Percentiles rank a stretch among this genome's conserved stretches.
These are phyloP conservation scores for Crepidodera aurea DNA, from an alignment of 2,888 invertebrate species.

Conservation along the genomic window DNA sequence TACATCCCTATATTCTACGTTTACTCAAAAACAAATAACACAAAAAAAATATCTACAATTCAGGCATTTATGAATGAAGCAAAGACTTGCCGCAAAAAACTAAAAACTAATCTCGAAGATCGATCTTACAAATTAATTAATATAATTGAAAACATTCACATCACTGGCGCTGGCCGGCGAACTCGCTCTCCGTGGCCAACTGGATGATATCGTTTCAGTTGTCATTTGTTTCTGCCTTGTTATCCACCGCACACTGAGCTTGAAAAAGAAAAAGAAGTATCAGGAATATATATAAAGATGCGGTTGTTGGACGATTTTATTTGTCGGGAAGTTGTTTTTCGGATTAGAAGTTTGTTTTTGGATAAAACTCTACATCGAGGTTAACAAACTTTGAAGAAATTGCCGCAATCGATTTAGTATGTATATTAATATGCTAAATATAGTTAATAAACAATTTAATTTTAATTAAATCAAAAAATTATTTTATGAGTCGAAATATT, in stretches of 20 bases:
- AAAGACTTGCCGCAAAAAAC: conserved; percentile 42
- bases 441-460: too few species aligned
- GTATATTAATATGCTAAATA: too few species aligned
- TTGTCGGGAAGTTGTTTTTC: conserved; percentile 12
- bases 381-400: neutral
- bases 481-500: too few species aligned
- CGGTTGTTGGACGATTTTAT: conserved; percentile 29
- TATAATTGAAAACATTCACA: conserved; percentile 57
- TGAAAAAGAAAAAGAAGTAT: conserved; percentile 25
- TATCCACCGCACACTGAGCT: conserved; percentile 45
- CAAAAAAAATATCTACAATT: conserved; percentile 20
- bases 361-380: neutral
- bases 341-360: neutral
- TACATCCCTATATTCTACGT: neutral
- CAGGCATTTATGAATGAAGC: conserved; percentile 40
- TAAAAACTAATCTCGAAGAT: conserved; percentile 42
- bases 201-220: conserved; percentile 51
- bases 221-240: conserved; percentile 54
- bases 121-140: conserved; percentile 56
- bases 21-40: neutral
- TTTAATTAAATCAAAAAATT: too few species aligned
- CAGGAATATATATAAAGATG: conserved; percentile 28
- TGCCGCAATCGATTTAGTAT: too few species aligned
- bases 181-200: conserved; percentile 49
- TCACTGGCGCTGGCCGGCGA: conserved; percentile 38